These are phyloP conservation scores for Poecilus cupreus DNA, from an alignment of 2,888 invertebrate genomes.

Conservation along the genomic window DNA sequence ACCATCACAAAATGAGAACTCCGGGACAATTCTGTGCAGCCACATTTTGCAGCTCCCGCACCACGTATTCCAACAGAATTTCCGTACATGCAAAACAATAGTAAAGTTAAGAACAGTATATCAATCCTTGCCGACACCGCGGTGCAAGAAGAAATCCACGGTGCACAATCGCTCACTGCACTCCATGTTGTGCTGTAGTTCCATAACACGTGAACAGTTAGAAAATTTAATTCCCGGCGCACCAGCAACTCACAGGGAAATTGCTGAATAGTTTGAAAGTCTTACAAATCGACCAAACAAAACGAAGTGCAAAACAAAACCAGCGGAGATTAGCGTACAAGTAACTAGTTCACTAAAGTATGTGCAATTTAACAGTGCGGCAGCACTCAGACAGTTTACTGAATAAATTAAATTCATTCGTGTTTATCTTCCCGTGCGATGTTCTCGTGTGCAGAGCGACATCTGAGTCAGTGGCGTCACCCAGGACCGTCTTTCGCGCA, in stretches of 20 bases:
- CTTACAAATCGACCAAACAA: constrained; percentile 42
- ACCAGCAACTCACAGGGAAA: constrained; percentile 32
- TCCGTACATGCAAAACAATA: constrained; percentile 31
- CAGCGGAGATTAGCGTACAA: constrained; percentile 29
- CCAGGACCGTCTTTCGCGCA: too few species aligned
- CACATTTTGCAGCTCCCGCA: constrained; percentile 5
- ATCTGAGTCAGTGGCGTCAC: not conserved
- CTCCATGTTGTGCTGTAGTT: not conserved
- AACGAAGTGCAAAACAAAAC: constrained; percentile 42
- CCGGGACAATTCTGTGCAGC: not conserved
- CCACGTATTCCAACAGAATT: not conserved
- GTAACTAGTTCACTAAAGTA: constrained; percentile 55
- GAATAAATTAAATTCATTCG: constrained; percentile 46
- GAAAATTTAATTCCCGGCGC: constrained; percentile 37
- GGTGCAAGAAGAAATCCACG: constrained; percentile 27
- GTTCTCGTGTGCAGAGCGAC: constrained; percentile 11
- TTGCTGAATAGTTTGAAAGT: constrained; percentile 51
- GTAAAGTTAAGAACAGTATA: constrained; percentile 32
- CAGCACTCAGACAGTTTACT: constrained; percentile 42
- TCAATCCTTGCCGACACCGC: constrained; percentile 26
- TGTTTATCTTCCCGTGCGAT: constrained; percentile 36
- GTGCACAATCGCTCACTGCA: constrained; percentile 20
- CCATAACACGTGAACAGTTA: constrained; percentile 20
- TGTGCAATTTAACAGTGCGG: constrained; percentile 51
- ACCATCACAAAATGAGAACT: constrained; percentile 1